Conservation (phyloP, 2,113 vertebrate species). For the Oriolus oriolus region DNA sequence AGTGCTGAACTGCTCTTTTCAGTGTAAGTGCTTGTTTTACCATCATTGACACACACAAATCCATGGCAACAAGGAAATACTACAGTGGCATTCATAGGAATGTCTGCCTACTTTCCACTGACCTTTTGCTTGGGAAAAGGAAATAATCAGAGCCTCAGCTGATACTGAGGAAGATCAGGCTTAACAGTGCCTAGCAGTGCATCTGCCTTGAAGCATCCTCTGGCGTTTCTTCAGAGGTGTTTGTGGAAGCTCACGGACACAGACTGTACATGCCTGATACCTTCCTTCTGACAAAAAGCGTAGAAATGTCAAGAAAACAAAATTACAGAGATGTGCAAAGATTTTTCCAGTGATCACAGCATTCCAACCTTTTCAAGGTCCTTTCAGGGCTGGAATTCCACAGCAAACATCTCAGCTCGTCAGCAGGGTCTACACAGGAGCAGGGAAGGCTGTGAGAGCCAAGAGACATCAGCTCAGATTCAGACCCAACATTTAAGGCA, state of each 20-base stretch:
- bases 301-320: neutral
- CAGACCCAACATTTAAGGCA: neutral
- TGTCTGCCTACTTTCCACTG: neutral
- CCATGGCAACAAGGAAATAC: neutral
- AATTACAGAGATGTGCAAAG: neutral
- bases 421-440: neutral
- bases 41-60: neutral
- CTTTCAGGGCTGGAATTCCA: neutral
- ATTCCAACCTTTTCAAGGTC: neutral
- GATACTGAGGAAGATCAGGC: neutral
- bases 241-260: neutral
- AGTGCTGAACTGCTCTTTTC: neutral
- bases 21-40: neutral
- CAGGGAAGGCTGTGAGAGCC: neutral
- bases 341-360: neutral
- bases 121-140: neutral
- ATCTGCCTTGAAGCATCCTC: neutral
- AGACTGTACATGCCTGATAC: neutral
- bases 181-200: neutral
- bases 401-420: neutral
- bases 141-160: neutral
- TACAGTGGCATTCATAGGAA: neutral
- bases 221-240: neutral
- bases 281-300: neutral
- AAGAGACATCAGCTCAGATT: neutral